phyloP scores from a whole-genome alignment of 2,113 vertebrate species.

The Boleophthalmus pectinirostris region DNA sequence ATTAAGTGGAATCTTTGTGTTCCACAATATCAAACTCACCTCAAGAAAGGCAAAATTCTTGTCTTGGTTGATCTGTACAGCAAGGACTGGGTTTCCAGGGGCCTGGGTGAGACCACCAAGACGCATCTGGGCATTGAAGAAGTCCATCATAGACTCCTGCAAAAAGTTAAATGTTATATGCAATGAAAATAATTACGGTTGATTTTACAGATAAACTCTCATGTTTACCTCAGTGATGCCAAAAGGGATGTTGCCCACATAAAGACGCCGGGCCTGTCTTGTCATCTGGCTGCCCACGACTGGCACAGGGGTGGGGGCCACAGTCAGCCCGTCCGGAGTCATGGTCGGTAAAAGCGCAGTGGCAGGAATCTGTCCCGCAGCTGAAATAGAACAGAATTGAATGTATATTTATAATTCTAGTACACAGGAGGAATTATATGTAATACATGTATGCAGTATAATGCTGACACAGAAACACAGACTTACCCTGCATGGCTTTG shows the following conservation, averaged over 20 bases:
- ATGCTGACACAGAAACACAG: neutral
- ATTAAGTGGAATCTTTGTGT: neutral
- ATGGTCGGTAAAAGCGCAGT: slow-evolving; percentile 92
- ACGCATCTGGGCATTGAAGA: slow-evolving; percentile 94
- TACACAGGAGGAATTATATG: neutral
- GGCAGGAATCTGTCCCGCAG: slow-evolving; percentile 93
- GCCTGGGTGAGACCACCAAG: slow-evolving; percentile 90
- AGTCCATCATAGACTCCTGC: slow-evolving; percentile 95
- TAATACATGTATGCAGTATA: neutral
- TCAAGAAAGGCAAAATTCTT: slow-evolving; percentile 95
- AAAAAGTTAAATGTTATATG: neutral
- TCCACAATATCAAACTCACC: slow-evolving; percentile 63
- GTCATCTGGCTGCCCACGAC: slow-evolving; percentile 96
- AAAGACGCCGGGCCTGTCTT: slow-evolving; percentile 88
- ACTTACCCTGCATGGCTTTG: slow-evolving; percentile 93
- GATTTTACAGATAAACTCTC: neutral
- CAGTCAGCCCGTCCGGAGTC: slow-evolving; percentile 89
- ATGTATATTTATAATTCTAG: neutral
- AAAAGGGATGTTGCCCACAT: slow-evolving; percentile 93
- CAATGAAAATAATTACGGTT: neutral
- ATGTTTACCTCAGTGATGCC: slow-evolving; percentile 88
- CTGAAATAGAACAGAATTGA: slow-evolving; percentile 55
- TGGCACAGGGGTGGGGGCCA: slow-evolving; percentile 89
- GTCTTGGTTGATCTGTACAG: slow-evolving; percentile 94
- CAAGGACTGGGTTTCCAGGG: slow-evolving; percentile 91